Base-by-base conservation (phyloP, 2,888 invertebrate species). In the Sepiola atlantica region DNA sequence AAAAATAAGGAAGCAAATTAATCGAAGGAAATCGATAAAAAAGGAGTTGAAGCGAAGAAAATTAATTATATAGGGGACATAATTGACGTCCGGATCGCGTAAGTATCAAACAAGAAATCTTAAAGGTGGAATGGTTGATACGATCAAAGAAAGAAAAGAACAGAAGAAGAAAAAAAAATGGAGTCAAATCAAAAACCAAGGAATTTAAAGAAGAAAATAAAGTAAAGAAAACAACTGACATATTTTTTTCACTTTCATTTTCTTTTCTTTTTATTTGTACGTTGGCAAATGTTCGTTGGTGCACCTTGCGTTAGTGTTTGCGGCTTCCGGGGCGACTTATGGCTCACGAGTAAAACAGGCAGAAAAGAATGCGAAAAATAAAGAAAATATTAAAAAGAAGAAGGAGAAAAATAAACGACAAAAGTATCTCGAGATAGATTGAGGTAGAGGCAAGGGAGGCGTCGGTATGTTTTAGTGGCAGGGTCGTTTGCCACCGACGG, bases 401-500 rank as follows among this genome's bases (percentile, higher is more conserved):
- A 6, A 24, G 6, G 61, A n/a, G 3, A 28, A 28, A 77, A 77
- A 77, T 12, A 21, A 32, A 61, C 2, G 45, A 45, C 45, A 61
- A 24, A 21, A 24, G 21, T 61, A 45, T 45, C 45, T 45, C 2
- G 45, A 24, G 61, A 61, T 4, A 21, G 61, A 21, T 61, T 14
- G 77, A 32, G 77, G 16, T 77, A n/a, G 45, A 45, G 77, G 77
- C 32, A 77, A n/a, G 77, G n/a, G 14, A 32, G 16, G 16, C 77
- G 14, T 77, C 77, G 77, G n/a, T 77, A 77, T 77, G 77, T 77
- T 77, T 77, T 77, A 77, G 77, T 77, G 77, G 77, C 77, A n/a
- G 14, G 12, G n/a, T 32, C 77, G 77, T 77, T 45, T 77, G n/a
- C 77, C 77, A 77, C 77, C 18, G 77, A 77, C 77, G 77, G 77